Percentiles rank a stretch among this genome's conserved stretches.
Evolutionary conservation across 1,140 invertebrate species (phyloP).

Genomic region (Lasaia peninsularis): DNA sequence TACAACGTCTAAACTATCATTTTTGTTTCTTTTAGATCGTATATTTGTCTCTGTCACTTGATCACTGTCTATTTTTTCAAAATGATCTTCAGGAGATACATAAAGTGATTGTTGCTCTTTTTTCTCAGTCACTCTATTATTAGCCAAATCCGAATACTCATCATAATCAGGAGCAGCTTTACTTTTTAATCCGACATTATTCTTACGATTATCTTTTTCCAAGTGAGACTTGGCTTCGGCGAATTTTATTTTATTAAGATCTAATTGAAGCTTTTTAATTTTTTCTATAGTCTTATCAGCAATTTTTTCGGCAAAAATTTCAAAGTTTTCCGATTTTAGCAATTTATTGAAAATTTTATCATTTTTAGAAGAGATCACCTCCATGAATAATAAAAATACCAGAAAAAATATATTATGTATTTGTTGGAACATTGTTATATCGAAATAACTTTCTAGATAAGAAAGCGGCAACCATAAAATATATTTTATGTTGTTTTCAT

Average conservation of each 20-base stretch:
- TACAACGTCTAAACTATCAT: background rate
- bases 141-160: no score
- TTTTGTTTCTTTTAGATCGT: background rate
- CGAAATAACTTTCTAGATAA: background rate
- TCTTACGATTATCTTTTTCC: background rate
- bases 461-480: background rate
- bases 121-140: no score
- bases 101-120: no score
- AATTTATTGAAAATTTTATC: slow-evolving; percentile 34
- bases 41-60: background rate
- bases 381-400: background rate
- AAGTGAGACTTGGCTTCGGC: background rate
- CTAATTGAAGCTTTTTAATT: slow-evolving; percentile 21
- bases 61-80: no score
- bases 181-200: background rate
- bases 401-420: background rate
- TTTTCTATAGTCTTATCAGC: slow-evolving; percentile 36
- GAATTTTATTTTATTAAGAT: background rate
- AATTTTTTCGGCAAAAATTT: slow-evolving; percentile 37
- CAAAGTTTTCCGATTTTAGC: slow-evolving; percentile 35
- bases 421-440: background rate
- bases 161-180: no score
- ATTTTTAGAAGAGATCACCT: slow-evolving; percentile 12
- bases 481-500: background rate
- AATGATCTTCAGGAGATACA: no score